phyloP scores from a whole-genome alignment of 2,113 vertebrate genomes.

The Otus sunia region DNA sequence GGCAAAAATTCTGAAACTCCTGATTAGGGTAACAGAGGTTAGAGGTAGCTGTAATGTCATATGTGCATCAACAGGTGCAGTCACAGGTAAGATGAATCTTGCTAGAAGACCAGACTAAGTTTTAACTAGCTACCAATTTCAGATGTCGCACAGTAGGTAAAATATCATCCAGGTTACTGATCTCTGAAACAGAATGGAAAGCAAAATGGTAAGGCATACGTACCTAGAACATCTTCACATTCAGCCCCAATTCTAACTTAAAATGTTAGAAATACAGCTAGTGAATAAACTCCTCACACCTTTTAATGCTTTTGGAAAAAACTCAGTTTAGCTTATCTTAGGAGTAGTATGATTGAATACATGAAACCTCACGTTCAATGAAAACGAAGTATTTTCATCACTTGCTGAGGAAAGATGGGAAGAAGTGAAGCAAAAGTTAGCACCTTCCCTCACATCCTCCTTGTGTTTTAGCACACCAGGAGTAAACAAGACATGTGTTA shows the following conservation, averaged over 20 bases:
- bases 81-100: neutral
- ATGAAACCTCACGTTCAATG: neutral
- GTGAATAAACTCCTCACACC: neutral
- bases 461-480: neutral
- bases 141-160: slow-evolving; percentile 80
- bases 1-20: neutral
- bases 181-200: slow-evolving; percentile 77
- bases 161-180: slow-evolving; percentile 81
- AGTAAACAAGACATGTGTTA: neutral
- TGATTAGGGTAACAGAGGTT: neutral
- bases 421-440: neutral
- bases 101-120: neutral
- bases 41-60: neutral
- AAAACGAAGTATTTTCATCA: neutral
- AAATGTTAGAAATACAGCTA: neutral
- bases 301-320: neutral
- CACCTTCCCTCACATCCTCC: neutral
- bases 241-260: neutral
- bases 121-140: slow-evolving; percentile 60
- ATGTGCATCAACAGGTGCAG: rapidly evolving
- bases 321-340: neutral
- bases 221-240: neutral
- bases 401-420: neutral
- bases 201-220: neutral
- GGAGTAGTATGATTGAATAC: neutral